phyloP scores from a whole-genome alignment of 2,113 vertebrate genomes.

The Nothocercus julius region DNA sequence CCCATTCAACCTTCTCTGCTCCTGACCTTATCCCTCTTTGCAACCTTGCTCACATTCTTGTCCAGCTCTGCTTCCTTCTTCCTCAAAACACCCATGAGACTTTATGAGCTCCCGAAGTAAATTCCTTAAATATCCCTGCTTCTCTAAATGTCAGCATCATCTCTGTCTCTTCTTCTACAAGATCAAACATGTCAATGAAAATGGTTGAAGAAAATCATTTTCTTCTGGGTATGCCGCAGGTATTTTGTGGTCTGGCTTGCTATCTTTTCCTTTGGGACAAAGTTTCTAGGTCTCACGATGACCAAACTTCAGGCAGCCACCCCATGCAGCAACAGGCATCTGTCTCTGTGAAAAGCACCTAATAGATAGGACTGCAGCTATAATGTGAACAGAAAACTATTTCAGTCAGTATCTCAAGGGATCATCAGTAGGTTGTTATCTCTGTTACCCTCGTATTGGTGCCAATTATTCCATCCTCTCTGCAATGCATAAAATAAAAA shows the following conservation, averaged over 20 bases:
- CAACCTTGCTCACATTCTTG: neutral
- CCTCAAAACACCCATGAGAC: neutral
- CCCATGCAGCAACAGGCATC: neutral
- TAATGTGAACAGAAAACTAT: neutral
- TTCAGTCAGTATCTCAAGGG: neutral
- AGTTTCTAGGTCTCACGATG: neutral
- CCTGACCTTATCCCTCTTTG: neutral
- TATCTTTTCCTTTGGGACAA: neutral
- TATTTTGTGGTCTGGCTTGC: neutral
- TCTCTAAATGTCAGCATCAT: neutral
- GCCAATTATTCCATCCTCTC: neutral
- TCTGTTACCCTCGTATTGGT: neutral
- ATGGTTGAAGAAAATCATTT: neutral
- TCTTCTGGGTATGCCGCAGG: neutral
- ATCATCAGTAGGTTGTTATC: neutral
- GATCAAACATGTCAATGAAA: neutral
- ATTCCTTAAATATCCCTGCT: neutral
- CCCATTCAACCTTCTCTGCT: neutral
- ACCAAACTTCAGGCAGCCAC: neutral
- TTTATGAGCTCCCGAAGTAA: neutral
- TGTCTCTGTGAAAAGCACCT: neutral
- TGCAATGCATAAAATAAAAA: neutral
- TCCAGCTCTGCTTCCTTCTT: neutral
- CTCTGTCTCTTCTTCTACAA: neutral
- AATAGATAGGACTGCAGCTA: neutral